These are phyloP conservation scores for Crenuchus spilurus DNA, from an alignment of 2,797 vertebrate species.

Conservation along the genomic window DNA sequence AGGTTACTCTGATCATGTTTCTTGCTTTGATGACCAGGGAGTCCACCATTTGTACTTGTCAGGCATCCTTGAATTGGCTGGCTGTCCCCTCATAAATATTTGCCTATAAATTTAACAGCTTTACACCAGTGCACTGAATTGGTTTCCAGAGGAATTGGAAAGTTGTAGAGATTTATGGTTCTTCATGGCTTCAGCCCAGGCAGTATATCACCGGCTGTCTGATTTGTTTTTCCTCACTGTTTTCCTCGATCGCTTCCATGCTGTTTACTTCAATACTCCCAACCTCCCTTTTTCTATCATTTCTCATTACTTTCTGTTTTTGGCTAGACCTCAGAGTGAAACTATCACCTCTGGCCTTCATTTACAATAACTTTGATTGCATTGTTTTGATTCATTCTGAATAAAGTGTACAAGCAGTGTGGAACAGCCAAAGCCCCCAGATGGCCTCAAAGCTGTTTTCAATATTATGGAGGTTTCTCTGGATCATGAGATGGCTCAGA, in stretches of 20 bases:
- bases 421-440: neutral
- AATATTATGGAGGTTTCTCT: conserved; percentile 6
- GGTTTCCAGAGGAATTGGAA: conserved; percentile 68
- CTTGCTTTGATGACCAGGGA: neutral
- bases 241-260: neutral
- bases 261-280: conserved; percentile 2
- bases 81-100: conserved; percentile 50
- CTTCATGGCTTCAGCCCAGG: conserved; percentile 54
- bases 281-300: neutral
- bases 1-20: neutral
- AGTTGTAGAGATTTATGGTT: conserved; percentile 69
- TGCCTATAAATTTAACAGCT: conserved; percentile 71
- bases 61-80: neutral
- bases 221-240: conserved; percentile 58
- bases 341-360: neutral
- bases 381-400: conserved; percentile 9
- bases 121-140: conserved; percentile 66
- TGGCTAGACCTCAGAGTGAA: neutral
- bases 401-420: neutral
- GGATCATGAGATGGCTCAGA: neutral
- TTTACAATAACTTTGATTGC: neutral
- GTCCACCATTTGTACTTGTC: conserved; percentile 17
- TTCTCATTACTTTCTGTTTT: neutral
- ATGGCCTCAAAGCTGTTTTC: neutral
- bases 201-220: conserved; percentile 64